Percentiles rank a stretch among this genome's conserved stretches.
phyloP scores from a whole-genome alignment of 92 coral and sea anemone species.

The Desmophyllum pertusum region DNA sequence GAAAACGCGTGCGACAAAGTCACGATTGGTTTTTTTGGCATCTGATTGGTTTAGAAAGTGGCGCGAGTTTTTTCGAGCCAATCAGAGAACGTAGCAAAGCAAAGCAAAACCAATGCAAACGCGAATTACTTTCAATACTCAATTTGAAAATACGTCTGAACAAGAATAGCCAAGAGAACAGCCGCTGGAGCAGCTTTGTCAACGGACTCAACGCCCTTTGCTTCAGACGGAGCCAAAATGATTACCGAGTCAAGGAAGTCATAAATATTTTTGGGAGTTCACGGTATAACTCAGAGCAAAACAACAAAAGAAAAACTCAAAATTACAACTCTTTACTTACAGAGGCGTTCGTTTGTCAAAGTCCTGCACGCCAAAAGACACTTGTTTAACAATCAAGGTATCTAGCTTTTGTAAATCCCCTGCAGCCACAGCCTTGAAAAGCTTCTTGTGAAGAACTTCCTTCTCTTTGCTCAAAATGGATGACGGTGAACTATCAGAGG shows the following conservation, averaged over 20 bases:
- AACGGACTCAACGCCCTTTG: neutral
- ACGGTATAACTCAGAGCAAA: neutral
- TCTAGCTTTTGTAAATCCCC: conserved; percentile 76
- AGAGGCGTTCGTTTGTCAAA: conserved; percentile 86
- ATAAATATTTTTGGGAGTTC: neutral
- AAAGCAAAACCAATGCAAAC: too few species aligned
- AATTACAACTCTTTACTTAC: conserved; percentile 72
- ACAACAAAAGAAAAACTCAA: neutral
- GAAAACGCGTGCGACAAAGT: too few species aligned
- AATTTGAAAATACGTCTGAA: too few species aligned
- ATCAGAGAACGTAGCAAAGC: too few species aligned
- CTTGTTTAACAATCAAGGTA: conserved; percentile 47
- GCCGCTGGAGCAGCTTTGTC: too few species aligned
- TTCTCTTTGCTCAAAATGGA: conserved; percentile 31
- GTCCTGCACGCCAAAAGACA: conserved; percentile 71
- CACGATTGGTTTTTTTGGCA: too few species aligned
- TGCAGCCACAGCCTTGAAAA: conserved; percentile 66
- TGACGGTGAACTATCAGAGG: conserved; percentile 8
- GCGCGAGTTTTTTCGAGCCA: too few species aligned
- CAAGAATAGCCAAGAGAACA: neutral
- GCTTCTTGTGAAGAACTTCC: conserved; percentile 39
- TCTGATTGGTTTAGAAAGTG: too few species aligned
- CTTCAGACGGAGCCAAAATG: neutral
- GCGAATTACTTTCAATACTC: too few species aligned
- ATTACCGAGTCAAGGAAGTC: neutral